These are phyloP conservation scores for Onychostruthus taczanowskii DNA, from an alignment of 2,113 vertebrate genomes.

Conservation along the genomic window DNA sequence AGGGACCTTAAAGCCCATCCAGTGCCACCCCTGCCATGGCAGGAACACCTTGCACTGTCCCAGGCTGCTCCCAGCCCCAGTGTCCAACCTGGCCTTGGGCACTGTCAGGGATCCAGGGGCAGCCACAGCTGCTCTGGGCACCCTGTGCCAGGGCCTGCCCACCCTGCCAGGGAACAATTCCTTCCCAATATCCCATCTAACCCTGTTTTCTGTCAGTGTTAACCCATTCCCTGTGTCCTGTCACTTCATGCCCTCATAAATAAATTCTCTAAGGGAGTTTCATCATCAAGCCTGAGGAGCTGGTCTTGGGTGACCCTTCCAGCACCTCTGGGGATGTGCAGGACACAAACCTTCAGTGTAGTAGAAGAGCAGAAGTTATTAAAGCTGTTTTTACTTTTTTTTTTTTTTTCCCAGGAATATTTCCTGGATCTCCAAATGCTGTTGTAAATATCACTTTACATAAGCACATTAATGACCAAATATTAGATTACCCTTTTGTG, in stretches of 20 bases:
- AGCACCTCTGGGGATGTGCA: background rate
- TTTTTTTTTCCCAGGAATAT: background rate
- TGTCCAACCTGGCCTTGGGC: background rate
- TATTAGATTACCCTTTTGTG: slow-evolving; percentile 80
- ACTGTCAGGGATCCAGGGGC: background rate
- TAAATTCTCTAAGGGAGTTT: background rate
- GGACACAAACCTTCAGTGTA: background rate
- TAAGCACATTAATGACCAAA: slow-evolving; percentile 73
- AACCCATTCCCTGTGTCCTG: background rate
- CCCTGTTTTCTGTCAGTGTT: rapidly evolving
- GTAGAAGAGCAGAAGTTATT: background rate
- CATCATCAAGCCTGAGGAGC: background rate
- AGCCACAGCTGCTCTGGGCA: background rate
- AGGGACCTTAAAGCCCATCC: rapidly evolving
- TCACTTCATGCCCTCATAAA: background rate
- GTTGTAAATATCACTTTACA: slow-evolving; percentile 70
- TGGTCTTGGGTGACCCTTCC: background rate
- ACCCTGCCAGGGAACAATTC: background rate
- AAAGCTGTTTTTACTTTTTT: background rate
- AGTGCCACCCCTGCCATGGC: background rate
- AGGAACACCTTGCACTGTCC: background rate
- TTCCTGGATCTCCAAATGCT: slow-evolving; percentile 36
- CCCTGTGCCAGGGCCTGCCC: background rate
- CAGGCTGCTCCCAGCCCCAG: background rate
- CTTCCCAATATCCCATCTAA: rapidly evolving